These are phyloP conservation scores for Ornithoptera priamus DNA, from an alignment of 2,888 invertebrate genomes.

Conservation along the genomic window DNA sequence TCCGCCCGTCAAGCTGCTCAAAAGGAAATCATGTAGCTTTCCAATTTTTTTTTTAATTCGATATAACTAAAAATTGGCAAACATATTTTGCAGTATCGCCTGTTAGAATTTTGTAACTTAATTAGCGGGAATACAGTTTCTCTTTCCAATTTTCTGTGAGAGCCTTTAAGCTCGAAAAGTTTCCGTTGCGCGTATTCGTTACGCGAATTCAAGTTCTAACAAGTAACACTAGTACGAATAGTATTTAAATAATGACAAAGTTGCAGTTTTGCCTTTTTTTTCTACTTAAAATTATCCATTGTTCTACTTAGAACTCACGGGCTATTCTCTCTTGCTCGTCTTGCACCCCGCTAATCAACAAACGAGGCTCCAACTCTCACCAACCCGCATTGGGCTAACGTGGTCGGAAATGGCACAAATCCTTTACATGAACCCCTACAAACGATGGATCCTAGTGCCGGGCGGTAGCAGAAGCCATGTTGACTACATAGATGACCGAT, in stretches of 20 bases:
- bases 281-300: too few relatives aligned
- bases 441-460: too few relatives aligned
- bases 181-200: neutral
- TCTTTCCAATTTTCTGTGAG: neutral
- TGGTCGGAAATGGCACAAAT: too few relatives aligned
- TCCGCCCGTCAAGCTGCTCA: neutral
- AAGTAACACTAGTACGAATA: neutral
- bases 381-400: too few relatives aligned
- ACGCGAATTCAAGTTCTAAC: neutral
- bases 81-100: neutral
- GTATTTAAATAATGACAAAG: neutral
- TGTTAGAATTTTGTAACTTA: neutral
- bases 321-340: too few relatives aligned
- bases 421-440: too few relatives aligned
- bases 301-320: too few relatives aligned
- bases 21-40: neutral
- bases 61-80: neutral
- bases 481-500: too few relatives aligned
- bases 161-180: neutral
- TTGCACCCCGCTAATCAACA: too few relatives aligned
- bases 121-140: constrained; percentile 1
- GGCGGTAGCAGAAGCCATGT: too few relatives aligned
- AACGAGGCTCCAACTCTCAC: too few relatives aligned
- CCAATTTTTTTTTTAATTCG: neutral
- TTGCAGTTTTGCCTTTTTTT: neutral